Evolutionary conservation across 2,113 vertebrate genomes (phyloP).

Genomic region (Coptodon bakossiorum): DNA sequence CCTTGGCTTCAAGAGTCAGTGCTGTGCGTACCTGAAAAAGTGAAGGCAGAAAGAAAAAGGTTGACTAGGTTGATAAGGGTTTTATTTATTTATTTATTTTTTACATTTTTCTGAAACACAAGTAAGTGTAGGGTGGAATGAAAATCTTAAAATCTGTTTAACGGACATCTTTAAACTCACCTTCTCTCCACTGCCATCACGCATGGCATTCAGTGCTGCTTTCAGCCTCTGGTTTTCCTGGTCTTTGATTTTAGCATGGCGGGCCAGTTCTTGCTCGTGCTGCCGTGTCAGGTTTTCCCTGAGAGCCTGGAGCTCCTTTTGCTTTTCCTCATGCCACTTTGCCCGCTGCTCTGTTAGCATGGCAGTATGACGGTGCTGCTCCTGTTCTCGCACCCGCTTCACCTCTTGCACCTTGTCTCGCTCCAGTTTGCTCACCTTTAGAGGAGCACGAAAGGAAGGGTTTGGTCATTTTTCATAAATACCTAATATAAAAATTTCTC

Average conservation of each 20-base stretch:
- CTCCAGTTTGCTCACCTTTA: constrained; percentile 89
- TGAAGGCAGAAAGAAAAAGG: neutral
- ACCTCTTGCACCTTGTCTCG: constrained; percentile 97
- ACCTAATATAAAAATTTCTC: neutral
- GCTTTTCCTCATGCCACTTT: constrained; percentile 97
- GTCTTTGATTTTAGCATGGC: constrained; percentile 91
- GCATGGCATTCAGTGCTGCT: constrained; percentile 82
- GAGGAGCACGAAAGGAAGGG: neutral
- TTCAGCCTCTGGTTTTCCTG: constrained; percentile 93
- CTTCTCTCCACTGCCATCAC: constrained; percentile 94
- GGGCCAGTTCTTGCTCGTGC: constrained; percentile 90
- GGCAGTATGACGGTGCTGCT: constrained; percentile 95
- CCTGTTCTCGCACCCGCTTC: constrained; percentile 90
- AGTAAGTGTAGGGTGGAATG: neutral
- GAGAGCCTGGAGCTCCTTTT: constrained; percentile 91
- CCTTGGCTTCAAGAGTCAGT: constrained; percentile 88
- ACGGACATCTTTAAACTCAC: constrained; percentile 6
- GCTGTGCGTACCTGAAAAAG: constrained; percentile 81
- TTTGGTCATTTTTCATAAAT: neutral
- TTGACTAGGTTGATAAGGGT: neutral
- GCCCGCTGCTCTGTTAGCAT: constrained; percentile 90
- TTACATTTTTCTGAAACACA: neutral
- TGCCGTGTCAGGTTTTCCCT: constrained; percentile 92
- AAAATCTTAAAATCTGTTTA: neutral
- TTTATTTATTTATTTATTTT: neutral